Evolutionary conservation across 1,140 invertebrate species (phyloP).

Genomic region (Eueides isabella): DNA sequence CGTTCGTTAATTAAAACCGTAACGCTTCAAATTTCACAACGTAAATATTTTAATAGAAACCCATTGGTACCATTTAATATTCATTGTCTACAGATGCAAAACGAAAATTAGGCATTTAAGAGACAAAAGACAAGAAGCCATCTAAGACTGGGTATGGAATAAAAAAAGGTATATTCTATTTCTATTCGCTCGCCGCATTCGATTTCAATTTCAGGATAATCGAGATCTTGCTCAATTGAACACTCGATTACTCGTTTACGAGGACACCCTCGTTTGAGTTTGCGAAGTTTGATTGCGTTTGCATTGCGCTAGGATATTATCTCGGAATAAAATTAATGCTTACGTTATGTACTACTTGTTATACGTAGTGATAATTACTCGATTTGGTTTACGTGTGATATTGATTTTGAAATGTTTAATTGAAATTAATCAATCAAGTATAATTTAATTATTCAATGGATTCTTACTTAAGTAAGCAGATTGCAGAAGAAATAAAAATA

Average conservation of each 20-base stretch:
- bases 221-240: slow-evolving; percentile 80
- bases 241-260: slow-evolving; percentile 79
- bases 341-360: background rate
- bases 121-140: slow-evolving; percentile 20
- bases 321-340: slow-evolving; percentile 60
- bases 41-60: background rate
- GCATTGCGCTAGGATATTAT: slow-evolving; percentile 67
- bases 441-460: too few relatives aligned
- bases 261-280: slow-evolving; percentile 73
- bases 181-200: slow-evolving; percentile 69
- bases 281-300: slow-evolving; percentile 78
- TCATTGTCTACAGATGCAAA: background rate
- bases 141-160: slow-evolving; percentile 11
- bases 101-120: slow-evolving; percentile 17
- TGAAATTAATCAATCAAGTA: too few relatives aligned
- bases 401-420: background rate
- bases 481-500: too few relatives aligned
- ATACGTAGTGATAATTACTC: background rate
- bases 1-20: slow-evolving; percentile 5
- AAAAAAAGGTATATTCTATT: slow-evolving; percentile 59
- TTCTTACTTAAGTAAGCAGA: too few relatives aligned
- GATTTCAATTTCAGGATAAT: slow-evolving; percentile 79
- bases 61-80: slow-evolving; percentile 3
- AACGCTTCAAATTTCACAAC: background rate
- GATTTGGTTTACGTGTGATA: background rate